Percentiles rank a stretch among this genome's conserved stretches.
Evolutionary conservation across 2,797 vertebrate species (phyloP).

Genomic region (Chanos chanos): DNA sequence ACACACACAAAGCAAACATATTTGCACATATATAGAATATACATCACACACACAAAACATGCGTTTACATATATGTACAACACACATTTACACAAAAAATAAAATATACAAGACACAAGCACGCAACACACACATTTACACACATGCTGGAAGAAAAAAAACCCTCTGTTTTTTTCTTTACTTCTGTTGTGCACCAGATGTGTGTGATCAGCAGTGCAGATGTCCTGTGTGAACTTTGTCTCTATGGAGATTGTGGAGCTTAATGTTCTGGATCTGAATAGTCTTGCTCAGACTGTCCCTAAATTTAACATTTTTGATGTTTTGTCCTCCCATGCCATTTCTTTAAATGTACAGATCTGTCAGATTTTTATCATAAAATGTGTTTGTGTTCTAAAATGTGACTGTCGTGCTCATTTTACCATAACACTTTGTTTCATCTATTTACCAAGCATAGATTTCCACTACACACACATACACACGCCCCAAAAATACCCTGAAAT

Average conservation of each 20-base stretch:
- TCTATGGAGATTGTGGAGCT: conserved; percentile 61
- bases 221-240: conserved; percentile 75
- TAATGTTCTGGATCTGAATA: conserved; percentile 65
- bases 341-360: conserved; percentile 74
- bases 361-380: conserved; percentile 79
- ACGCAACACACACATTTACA: conserved; percentile 63
- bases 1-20: no score
- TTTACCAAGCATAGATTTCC: conserved; percentile 32
- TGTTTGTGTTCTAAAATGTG: conserved; percentile 72
- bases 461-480: conserved; percentile 34
- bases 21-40: no score
- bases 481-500: conserved; percentile 24
- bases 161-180: conserved; percentile 57
- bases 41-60: no score
- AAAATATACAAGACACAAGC: no score
- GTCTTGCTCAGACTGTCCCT: conserved; percentile 59
- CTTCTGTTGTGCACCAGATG: conserved; percentile 63
- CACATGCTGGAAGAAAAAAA: conserved; percentile 61
- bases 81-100: no score
- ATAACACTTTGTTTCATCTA: conserved; percentile 30
- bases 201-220: conserved; percentile 76
- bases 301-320: conserved; percentile 59
- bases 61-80: no score
- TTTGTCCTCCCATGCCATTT: conserved; percentile 72
- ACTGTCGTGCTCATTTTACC: conserved; percentile 37